Conservation (phyloP, 2,113 vertebrate genomes). For the Pimephales promelas region DNA sequence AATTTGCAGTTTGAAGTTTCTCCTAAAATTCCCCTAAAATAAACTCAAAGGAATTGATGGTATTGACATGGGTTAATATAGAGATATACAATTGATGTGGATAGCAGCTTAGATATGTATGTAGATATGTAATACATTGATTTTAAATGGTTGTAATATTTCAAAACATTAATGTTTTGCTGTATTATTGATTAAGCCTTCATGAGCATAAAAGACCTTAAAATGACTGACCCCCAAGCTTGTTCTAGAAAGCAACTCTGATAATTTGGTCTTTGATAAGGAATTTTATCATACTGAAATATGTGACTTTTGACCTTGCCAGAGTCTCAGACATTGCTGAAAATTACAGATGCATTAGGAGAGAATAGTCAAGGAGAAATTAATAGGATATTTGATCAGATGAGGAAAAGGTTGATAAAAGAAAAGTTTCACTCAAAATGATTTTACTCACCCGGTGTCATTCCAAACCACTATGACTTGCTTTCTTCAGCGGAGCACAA, state of each 20-base stretch:
- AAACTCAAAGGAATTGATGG: too few relatives aligned
- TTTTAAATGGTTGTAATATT: neutral
- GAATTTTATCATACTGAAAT: neutral
- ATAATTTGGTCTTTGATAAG: neutral
- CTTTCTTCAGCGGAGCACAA: neutral
- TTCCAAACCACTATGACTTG: neutral
- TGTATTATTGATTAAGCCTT: neutral
- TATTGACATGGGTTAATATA: too few relatives aligned
- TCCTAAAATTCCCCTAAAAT: too few relatives aligned
- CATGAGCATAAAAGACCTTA: neutral
- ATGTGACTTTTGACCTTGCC: neutral
- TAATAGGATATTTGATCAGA: neutral
- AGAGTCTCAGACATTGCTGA: neutral
- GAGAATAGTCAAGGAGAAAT: neutral
- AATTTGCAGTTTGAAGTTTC: neutral
- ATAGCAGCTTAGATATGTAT: too few relatives aligned
- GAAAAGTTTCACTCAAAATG: neutral
- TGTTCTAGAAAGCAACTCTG: neutral
- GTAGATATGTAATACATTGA: too few relatives aligned
- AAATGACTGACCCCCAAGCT: neutral
- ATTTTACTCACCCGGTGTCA: neutral
- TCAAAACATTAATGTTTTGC: neutral
- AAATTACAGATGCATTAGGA: neutral
- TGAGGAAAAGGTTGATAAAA: too few relatives aligned
- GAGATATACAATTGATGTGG: too few relatives aligned